phyloP scores from a whole-genome alignment of 30 jellyfish, hydroid and myxozoan species.

The Catostylus mosaicus region DNA sequence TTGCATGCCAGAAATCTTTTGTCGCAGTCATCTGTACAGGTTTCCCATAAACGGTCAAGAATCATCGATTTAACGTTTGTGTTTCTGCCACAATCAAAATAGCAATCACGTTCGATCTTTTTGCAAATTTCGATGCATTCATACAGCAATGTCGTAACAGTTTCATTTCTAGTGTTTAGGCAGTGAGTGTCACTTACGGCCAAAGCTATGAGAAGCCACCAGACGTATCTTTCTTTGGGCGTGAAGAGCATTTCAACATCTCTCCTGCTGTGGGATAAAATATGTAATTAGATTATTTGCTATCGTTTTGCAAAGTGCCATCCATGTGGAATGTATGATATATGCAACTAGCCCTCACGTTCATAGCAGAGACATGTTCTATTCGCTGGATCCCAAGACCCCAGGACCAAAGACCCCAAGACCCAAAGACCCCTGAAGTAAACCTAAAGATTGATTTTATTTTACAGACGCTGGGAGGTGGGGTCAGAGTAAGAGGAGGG shows the following conservation, averaged over 20 bases:
- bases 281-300: background rate
- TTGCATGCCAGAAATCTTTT: conserved; percentile 10
- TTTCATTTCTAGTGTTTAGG: background rate
- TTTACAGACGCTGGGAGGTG: too few species aligned
- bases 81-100: conserved; percentile 53
- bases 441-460: too few species aligned
- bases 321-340: too few species aligned
- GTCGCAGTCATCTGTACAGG: conserved; percentile 62
- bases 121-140: conserved; percentile 32
- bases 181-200: background rate
- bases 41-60: conserved; percentile 39
- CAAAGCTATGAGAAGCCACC: background rate
- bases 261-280: background rate
- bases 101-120: conserved; percentile 42
- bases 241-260: background rate
- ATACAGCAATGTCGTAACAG: background rate
- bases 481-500: too few species aligned
- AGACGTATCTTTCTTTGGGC: background rate
- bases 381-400: too few species aligned
- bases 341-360: too few species aligned
- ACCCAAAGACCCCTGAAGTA: too few species aligned
- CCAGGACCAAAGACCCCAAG: too few species aligned
- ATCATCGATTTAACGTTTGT: conserved; percentile 29
- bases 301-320: background rate
- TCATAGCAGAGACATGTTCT: too few species aligned